These are phyloP conservation scores for Ashinkailepas kermadecensis DNA, from an alignment of 2,888 invertebrate species.

Conservation along the genomic window DNA sequence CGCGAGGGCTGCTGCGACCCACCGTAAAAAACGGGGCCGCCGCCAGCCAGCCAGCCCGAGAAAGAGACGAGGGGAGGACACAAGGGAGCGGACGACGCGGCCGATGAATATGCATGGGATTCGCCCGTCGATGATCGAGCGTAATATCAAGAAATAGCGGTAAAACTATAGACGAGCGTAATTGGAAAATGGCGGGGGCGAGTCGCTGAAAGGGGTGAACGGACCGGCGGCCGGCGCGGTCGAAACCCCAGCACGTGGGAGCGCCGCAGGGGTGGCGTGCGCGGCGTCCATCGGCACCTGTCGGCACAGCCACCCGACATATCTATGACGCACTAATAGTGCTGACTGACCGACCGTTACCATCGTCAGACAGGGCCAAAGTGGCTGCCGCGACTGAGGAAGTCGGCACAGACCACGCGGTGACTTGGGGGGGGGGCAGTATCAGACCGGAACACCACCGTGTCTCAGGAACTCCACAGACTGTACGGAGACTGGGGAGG, in stretches of 20 bases:
- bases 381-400: too few species aligned
- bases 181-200: not conserved
- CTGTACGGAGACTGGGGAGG: not conserved
- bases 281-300: not conserved
- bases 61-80: not conserved
- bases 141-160: constrained; percentile 17
- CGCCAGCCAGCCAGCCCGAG: not conserved
- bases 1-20: too few species aligned
- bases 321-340: too few species aligned
- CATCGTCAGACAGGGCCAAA: too few species aligned
- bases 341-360: too few species aligned
- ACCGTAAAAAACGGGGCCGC: too few species aligned
- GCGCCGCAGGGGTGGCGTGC: not conserved
- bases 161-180: constrained; percentile 7
- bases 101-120: constrained; percentile 18
- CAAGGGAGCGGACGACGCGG: not conserved
- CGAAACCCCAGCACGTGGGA: not conserved
- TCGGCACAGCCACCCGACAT: not conserved
- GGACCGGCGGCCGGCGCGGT: not conserved
- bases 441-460: not conserved
- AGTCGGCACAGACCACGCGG: too few species aligned
- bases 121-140: constrained; percentile 11
- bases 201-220: not conserved
- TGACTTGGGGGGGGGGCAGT: too few species aligned
- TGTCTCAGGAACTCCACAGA: not conserved